Evolutionary conservation across 35 echinoderm and acorn worm species (phyloP).

Genomic region (Eucidaris tribuloides): DNA sequence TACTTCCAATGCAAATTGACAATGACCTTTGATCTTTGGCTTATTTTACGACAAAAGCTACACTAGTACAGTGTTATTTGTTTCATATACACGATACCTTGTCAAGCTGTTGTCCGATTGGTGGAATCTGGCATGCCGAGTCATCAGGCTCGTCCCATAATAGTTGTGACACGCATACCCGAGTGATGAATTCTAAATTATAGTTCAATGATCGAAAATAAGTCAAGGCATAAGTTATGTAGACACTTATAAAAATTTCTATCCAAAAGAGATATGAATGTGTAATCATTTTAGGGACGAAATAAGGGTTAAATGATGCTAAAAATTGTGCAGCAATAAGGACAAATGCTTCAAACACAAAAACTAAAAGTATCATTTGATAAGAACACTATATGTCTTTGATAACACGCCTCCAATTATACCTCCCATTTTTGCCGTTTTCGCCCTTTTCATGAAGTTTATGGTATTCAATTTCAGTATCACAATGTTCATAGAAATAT

Average conservation of each 20-base stretch:
- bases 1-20: too few relatives aligned
- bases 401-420: background rate
- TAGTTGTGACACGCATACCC: background rate
- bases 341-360: background rate
- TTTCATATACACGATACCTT: too few relatives aligned
- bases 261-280: too few relatives aligned
- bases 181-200: background rate
- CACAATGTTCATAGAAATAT: background rate
- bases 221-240: too few relatives aligned
- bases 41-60: too few relatives aligned
- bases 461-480: background rate
- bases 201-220: too few relatives aligned
- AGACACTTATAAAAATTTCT: too few relatives aligned
- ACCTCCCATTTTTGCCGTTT: background rate
- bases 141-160: background rate
- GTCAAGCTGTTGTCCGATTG: slow-evolving; percentile 14
- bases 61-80: too few relatives aligned
- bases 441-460: background rate
- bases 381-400: background rate
- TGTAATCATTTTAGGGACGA: too few relatives aligned
- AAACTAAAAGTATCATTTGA: background rate
- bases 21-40: too few relatives aligned
- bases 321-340: too few relatives aligned
- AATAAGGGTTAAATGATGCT: too few relatives aligned
- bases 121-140: background rate